These are phyloP conservation scores for Anarrhichthys ocellatus DNA, from an alignment of 2,113 vertebrate species.

Conservation along the genomic window DNA sequence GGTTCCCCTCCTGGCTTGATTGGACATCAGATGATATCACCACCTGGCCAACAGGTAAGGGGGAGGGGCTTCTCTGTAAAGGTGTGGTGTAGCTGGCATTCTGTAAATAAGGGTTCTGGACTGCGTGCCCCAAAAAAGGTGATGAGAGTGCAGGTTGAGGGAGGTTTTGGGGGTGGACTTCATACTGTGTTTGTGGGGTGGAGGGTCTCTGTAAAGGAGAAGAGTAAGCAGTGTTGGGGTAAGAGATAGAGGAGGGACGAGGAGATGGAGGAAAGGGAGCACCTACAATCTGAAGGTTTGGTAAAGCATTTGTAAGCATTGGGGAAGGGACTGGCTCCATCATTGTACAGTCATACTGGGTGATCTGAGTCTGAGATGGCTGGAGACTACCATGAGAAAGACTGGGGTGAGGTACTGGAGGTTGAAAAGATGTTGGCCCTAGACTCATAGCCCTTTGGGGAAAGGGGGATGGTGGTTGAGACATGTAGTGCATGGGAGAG, in stretches of 20 bases:
- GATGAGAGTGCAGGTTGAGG: conserved; percentile 49
- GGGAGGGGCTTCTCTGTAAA: conserved; percentile 66
- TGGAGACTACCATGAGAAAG: conserved; percentile 34
- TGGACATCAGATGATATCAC: conserved; percentile 49
- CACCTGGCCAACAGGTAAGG: conserved; percentile 47
- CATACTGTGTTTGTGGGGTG: conserved; percentile 49
- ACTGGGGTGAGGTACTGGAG: conserved; percentile 34
- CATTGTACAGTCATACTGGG: conserved; percentile 71
- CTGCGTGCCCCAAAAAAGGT: conserved; percentile 56
- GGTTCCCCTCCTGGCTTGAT: conserved; percentile 32
- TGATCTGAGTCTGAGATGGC: conserved; percentile 56
- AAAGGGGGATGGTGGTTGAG: conserved; percentile 67
- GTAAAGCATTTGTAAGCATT: conserved; percentile 77
- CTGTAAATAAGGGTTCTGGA: conserved; percentile 73
- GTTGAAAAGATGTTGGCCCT: conserved; percentile 51
- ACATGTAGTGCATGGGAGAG: conserved; percentile 63
- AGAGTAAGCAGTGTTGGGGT: conserved; percentile 39
- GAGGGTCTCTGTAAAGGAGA: conserved; percentile 50
- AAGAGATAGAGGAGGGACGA: conserved; percentile 50
- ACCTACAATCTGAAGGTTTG: conserved; percentile 63
- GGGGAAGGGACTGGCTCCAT: conserved; percentile 71
- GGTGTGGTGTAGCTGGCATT: conserved; percentile 67
- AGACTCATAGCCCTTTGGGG: conserved; percentile 66
- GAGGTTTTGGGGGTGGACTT: conserved; percentile 40
- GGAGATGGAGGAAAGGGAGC: conserved; percentile 53